These are phyloP conservation scores for Anolis carolinensis DNA, from an alignment of 2,113 vertebrate species.

Conservation along the genomic window DNA sequence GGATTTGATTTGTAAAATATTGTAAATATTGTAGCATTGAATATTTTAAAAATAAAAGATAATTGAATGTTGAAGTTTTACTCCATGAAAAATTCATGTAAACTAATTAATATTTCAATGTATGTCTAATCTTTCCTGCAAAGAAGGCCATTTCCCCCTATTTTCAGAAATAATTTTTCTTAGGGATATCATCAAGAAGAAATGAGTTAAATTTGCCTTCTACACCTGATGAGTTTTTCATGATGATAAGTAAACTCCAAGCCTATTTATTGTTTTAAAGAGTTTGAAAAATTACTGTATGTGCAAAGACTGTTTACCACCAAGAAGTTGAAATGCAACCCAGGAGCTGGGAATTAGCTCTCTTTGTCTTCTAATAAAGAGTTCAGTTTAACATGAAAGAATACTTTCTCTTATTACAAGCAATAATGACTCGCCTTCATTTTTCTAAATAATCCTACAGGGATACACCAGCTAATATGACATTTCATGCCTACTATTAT, in stretches of 20 bases:
- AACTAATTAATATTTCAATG: not conserved
- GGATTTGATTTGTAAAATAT: too few species aligned
- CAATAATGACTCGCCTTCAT: not conserved
- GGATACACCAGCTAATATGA: too few species aligned
- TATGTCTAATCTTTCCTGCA: not conserved
- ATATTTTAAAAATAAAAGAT: not conserved
- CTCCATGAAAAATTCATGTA: not conserved
- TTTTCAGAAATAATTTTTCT: not conserved
- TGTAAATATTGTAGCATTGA: too few species aligned
- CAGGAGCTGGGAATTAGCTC: not conserved
- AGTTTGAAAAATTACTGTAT: not conserved
- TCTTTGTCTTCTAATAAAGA: not conserved
- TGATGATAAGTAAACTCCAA: not conserved
- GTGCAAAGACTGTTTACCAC: not conserved
- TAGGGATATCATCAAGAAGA: not conserved
- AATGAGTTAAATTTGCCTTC: not conserved
- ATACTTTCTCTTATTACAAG: not conserved
- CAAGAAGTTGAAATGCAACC: not conserved
- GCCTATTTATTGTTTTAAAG: not conserved
- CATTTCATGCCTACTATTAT: too few species aligned
- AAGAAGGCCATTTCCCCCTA: not conserved
- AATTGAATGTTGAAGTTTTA: not conserved
- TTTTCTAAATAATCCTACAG: not conserved
- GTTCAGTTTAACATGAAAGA: not conserved
- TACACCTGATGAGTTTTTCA: not conserved